phyloP scores from a whole-genome alignment of 2,113 vertebrate genomes.

The Hippoglossus stenolepis region DNA sequence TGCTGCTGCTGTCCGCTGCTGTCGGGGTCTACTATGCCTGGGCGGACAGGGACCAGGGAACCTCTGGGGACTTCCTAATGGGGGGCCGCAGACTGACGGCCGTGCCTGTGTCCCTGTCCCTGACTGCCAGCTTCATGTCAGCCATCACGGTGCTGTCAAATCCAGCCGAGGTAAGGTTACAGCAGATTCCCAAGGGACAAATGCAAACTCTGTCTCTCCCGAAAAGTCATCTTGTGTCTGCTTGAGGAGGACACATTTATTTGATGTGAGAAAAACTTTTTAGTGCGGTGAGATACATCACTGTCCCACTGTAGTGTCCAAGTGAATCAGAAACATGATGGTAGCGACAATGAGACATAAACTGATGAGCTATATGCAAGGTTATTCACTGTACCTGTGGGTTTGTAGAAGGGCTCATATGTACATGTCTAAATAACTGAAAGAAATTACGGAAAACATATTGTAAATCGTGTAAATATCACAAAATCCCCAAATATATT shows the following conservation, averaged over 20 bases:
- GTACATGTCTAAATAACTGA: too few species aligned
- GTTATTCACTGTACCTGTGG: too few species aligned
- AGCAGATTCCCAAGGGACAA: background rate
- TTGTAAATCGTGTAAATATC: too few species aligned
- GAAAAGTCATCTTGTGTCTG: background rate
- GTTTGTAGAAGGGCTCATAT: too few species aligned
- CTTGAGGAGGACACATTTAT: background rate
- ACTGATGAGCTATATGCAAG: background rate
- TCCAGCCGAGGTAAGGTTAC: constrained; percentile 83
- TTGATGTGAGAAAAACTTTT: background rate
- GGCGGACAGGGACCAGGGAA: constrained; percentile 80
- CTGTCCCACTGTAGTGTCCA: background rate
- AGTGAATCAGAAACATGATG: background rate
- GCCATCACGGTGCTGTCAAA: constrained; percentile 92
- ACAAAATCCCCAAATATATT: too few species aligned
- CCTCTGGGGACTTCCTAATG: constrained; percentile 87
- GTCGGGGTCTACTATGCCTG: constrained; percentile 92
- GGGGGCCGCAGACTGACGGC: constrained; percentile 89
- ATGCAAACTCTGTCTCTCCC: background rate
- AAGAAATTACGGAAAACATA: too few species aligned
- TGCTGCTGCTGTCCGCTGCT: constrained; percentile 89
- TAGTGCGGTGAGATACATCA: background rate
- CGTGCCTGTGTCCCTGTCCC: constrained; percentile 90
- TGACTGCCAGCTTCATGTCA: constrained; percentile 97
- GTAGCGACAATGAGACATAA: background rate